Evolutionary conservation across 2,888 invertebrate genomes (phyloP).

Genomic region (Buathra laborator): DNA sequence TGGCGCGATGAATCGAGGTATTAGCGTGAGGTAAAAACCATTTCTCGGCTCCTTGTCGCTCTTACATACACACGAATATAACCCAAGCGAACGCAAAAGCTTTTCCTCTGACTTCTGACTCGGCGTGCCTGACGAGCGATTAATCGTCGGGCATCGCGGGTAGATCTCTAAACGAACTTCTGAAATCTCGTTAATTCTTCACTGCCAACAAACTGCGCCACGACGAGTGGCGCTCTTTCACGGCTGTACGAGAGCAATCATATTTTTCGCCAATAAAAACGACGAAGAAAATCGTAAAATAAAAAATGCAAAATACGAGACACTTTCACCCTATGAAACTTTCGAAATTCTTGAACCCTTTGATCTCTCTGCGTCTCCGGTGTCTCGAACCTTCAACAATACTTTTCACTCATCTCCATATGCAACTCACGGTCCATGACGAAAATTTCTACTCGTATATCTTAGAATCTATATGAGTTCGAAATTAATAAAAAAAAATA

Average conservation of each 20-base stretch:
- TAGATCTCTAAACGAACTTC: constrained; percentile 50
- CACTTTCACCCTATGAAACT: constrained; percentile 65
- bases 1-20: constrained; percentile 15
- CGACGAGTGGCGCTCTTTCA: constrained; percentile 17
- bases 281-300: not conserved
- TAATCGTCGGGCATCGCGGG: constrained; percentile 53
- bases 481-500: no score
- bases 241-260: constrained; percentile 29
- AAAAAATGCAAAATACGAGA: constrained; percentile 38
- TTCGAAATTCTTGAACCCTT: constrained; percentile 52
- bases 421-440: not conserved
- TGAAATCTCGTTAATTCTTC: constrained; percentile 64
- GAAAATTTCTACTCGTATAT: no score
- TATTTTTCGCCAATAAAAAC: constrained; percentile 39
- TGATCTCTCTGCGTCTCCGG: constrained; percentile 3
- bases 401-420: not conserved
- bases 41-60: constrained; percentile 19
- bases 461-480: no score
- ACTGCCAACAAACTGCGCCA: constrained; percentile 40
- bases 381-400: constrained; percentile 10
- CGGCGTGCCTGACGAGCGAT: constrained; percentile 60
- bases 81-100: not conserved
- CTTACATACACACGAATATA: not conserved
- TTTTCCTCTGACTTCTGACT: constrained; percentile 28
- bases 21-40: constrained; percentile 13